Base-by-base conservation (phyloP, 2,797 vertebrate genomes). In the Typhlichthys eigenmanni region DNA sequence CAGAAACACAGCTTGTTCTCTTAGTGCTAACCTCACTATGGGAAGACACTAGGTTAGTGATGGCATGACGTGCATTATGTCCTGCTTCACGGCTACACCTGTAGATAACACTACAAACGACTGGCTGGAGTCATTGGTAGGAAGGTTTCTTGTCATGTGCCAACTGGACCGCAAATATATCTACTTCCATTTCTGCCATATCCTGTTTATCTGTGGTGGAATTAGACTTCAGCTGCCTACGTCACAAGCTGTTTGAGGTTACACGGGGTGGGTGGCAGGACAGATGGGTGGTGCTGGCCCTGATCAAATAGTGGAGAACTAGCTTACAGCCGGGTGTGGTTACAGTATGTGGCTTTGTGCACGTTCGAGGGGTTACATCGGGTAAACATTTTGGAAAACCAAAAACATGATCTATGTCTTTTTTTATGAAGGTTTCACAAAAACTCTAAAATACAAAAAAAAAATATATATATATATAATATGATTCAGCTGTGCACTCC, bases 331-430 rank as follows among this genome's bases (percentile, higher is more conserved):
- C 60, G 54, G 64, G 38, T 62, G 63, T 47, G 50, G 63, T 83
- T 72, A 74, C 78, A 79, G 81, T 82, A 79, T 82, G 79, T 83
- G 82, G 88, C 80, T 61, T n/a, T 84, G 87, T 88, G 82, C 85
- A 87, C 88, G 86, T 87, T 88, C 84, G 78, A 81, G 82, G 83
- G 84, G 82, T 91, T 85, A 89, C 82, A 84, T 88, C 85, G 86
- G 89, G 89, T 90, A 88, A 88, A 90, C 90, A 81, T 84, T 84
- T 88, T 80, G 72, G 83, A 88, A 89, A 89, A 87, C 85, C 85
- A 90, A 90, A 90, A 91, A 88, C 76, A 82, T 76, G 62, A 75
- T 81, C 34, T 76, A 74, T 83, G 74, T 83, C 70, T 83, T 53
- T 88, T 78, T 84, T 84, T 80, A 82, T 88, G 70, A 72, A 71